A percentile compares a stretch with the other conserved stretches of the same genome.
These are phyloP conservation scores for Cactoblastis cactorum DNA, from an alignment of 2,888 invertebrate genomes.

Conservation along the genomic window DNA sequence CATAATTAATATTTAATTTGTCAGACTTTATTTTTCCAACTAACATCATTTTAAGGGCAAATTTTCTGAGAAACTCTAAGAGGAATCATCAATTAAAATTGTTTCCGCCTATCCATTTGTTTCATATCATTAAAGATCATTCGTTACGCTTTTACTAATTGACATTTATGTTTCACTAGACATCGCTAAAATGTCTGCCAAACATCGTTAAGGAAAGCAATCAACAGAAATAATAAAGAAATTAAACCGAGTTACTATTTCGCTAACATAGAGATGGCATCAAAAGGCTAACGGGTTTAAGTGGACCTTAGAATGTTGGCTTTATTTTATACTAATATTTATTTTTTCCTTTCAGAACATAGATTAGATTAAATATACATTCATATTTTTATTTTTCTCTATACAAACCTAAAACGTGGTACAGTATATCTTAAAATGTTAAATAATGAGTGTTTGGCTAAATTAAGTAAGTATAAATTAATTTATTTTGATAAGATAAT, in stretches of 20 bases:
- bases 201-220: not conserved
- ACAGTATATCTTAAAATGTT: too few relatives aligned
- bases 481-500: too few relatives aligned
- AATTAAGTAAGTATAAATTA: too few relatives aligned
- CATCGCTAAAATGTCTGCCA: not conserved
- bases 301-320: too few relatives aligned
- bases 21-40: not conserved
- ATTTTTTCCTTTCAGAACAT: too few relatives aligned
- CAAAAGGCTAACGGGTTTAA: too few relatives aligned
- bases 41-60: not conserved
- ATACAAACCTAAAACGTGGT: too few relatives aligned
- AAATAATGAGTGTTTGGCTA: too few relatives aligned
- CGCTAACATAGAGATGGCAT: not conserved
- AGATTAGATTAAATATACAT: too few relatives aligned
- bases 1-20: not conserved
- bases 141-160: not conserved
- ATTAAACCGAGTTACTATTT: not conserved
- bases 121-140: not conserved
- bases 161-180: not conserved
- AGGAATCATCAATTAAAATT: not conserved
- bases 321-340: too few relatives aligned
- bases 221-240: constrained; percentile 2
- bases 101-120: not conserved
- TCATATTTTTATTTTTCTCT: too few relatives aligned
- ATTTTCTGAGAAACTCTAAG: not conserved